Base-by-base conservation (phyloP, 2,888 invertebrate genomes). In the Agrochola lychnidis region DNA sequence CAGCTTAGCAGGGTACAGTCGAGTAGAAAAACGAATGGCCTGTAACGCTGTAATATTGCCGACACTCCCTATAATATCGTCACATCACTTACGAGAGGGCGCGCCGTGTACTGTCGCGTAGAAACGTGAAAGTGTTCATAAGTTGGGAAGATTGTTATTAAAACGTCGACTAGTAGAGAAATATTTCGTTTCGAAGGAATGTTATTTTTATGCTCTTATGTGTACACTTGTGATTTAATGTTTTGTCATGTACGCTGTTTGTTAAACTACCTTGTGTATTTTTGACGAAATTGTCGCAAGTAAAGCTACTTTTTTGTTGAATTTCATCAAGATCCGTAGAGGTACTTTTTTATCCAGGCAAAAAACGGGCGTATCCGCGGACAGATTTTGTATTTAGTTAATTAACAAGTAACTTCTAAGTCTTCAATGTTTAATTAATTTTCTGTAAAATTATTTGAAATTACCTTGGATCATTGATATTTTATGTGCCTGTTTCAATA, bases 31-130 rank as follows among this genome's bases (percentile, higher is more conserved):
- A 83, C 73, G 81, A 82, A 88, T 85, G 78, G 79, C 73, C 76
- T 84, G 76, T 83, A 81, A 78, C 74, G 67, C 59, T 84, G 83
- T 83, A 86, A 87, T 88, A 88, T 87, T 74, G 76, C 81, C 62
- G 82, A 81, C 86, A 87, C 87, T 82, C 86, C 84, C 79, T 63
- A 73, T 78, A 76, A 73, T 84, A 83, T 84, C 81, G 73, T 78
- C 78, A 79, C 79, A 82, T 84, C 84, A 85, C 79, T 83, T 80
- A 83, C 81, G 71, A 79, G 81, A 75, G 78, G 86, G 80, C 71
- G 87, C 78, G 82, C 81, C 87, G 70, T 25, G 81, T 89, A 88
- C 81, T 68, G 78, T 88, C 82, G 83, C 74, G 83, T 64, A 64
- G 66, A 79, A 81, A 89, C 81, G 82, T 83, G 64, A 45, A 72